Evolutionary conservation across 2,797 vertebrate genomes (phyloP), one percentile per base, ranked within the genome.

Genomic region (Sitta carolinensis): DNA sequence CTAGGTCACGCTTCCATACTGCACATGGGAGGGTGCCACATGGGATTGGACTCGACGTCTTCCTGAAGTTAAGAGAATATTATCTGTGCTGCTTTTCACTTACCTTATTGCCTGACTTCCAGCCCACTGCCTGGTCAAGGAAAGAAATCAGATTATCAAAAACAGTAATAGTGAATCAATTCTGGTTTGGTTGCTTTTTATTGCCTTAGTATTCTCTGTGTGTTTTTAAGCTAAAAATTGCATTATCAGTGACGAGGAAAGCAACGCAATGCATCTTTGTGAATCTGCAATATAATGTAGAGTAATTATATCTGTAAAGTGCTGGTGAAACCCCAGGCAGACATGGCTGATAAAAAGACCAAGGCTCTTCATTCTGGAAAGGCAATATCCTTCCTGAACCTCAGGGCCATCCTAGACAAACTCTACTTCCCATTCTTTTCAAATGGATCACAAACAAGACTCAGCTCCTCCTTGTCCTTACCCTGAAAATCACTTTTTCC

Each of bases 21-120:
- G 42, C 14, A n/a, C 16, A 20, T 9, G 29, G 61, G 10, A 76
- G 11, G 17, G 16, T 17, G 2, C 19, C 50, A 23, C 0, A 0
- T 54, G 45, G 42, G 23, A 68, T 42, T 9, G 17, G 29, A 64
- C 38, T 51, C 72, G 13, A 29, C 5, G 38, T n/a, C 72, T 50
- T 87, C 48, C 78, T 70, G 5, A 84, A 90, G 36, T 58, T 70
- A 87, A 52, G 19, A 50, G 38, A 69, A 17, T 22, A 45, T 82
- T 69, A 76, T 59, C 50, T 55, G 40, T 59, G 30, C 75, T 42
- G 36, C 52, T 63, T 74, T 59, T 51, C 36, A 52, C 54, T 67
- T 43, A 47, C 55, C 36, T 90, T 66, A 43, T 0, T 84, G 51
- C 40, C 78, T 83, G 81, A 91, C 30, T 64, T 77, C n/a, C 76